Conservation (phyloP, 2,113 vertebrate genomes). For the Planiliza haematocheilus region DNA sequence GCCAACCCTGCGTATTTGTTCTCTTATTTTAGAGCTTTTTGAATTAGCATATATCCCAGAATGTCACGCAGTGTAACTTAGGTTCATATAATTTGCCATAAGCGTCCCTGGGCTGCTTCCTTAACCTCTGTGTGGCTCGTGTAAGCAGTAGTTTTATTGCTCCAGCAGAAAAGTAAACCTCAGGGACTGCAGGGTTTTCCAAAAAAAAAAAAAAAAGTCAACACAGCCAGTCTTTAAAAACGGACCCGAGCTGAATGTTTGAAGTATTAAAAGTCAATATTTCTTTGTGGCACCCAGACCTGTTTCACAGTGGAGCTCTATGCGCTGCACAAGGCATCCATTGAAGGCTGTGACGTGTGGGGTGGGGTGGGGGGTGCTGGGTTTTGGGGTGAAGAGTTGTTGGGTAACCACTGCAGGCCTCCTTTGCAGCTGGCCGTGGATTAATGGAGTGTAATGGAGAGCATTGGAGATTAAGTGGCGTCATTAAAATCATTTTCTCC, state of each 20-base stretch:
- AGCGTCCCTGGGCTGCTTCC: conserved; percentile 15
- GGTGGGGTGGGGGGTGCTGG: conserved; percentile 23
- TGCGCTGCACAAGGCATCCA: conserved; percentile 66
- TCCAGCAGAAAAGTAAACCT: conserved; percentile 56
- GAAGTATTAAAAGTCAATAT: conserved; percentile 76
- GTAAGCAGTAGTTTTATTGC: conserved; percentile 32
- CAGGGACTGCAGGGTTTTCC: conserved; percentile 20
- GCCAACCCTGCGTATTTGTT: neutral
- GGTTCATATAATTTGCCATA: neutral
- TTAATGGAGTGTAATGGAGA: conserved; percentile 25
- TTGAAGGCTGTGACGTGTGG: conserved; percentile 47
- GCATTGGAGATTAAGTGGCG: conserved; percentile 1
- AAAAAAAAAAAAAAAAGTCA: conserved; percentile 48
- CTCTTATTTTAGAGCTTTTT: conserved; percentile 3
- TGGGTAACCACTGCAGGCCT: conserved; percentile 45
- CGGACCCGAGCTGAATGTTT: conserved; percentile 55
- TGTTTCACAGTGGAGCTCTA: conserved; percentile 61
- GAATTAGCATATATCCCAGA: neutral
- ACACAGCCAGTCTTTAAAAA: conserved; percentile 62
- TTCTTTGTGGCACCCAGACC: conserved; percentile 53
- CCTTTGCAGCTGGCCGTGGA: conserved; percentile 30
- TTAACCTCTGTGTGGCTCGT: conserved; percentile 15
- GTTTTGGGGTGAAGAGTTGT: conserved; percentile 54
- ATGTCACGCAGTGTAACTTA: conserved; percentile 2
- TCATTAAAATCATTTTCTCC: neutral